Conservation (phyloP, 2,888 invertebrate species). For the Microchrysa polita region DNA sequence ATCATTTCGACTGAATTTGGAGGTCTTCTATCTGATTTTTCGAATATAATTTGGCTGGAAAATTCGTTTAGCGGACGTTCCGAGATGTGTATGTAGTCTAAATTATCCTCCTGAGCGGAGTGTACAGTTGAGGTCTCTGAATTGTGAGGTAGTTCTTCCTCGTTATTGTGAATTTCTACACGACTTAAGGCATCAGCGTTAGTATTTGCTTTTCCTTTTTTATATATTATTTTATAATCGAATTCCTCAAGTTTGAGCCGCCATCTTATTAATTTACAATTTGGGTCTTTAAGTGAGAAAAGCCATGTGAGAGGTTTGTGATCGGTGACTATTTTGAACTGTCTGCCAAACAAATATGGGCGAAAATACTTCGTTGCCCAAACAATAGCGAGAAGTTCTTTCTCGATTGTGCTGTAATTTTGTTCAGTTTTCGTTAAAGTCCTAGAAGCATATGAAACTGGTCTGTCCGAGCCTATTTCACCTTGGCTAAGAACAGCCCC, state of each 20-base stretch:
- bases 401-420: slow-evolving; percentile 55
- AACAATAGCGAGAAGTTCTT: slow-evolving; percentile 54
- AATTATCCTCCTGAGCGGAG: neutral
- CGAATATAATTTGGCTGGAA: neutral
- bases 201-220: slow-evolving; percentile 33
- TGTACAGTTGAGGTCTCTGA: neutral
- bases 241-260: slow-evolving; percentile 22
- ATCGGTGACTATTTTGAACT: slow-evolving; percentile 56
- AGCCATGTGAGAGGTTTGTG: slow-evolving; percentile 55
- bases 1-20: neutral
- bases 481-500: slow-evolving; percentile 55
- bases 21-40: neutral
- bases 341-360: slow-evolving; percentile 55
- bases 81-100: neutral
- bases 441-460: slow-evolving; percentile 54
- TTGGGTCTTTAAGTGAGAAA: slow-evolving; percentile 51
- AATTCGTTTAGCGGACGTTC: slow-evolving; percentile 18
- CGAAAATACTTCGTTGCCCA: slow-evolving; percentile 54
- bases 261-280: neutral
- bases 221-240: slow-evolving; percentile 36
- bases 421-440: slow-evolving; percentile 52
- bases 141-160: neutral
- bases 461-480: slow-evolving; percentile 49
- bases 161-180: neutral
- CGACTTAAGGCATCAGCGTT: slow-evolving; percentile 34